Evolutionary conservation across 37 sponge, comb jelly and placozoan genomes (phyloP).

Genomic region (Cliona cf. orientalis): DNA sequence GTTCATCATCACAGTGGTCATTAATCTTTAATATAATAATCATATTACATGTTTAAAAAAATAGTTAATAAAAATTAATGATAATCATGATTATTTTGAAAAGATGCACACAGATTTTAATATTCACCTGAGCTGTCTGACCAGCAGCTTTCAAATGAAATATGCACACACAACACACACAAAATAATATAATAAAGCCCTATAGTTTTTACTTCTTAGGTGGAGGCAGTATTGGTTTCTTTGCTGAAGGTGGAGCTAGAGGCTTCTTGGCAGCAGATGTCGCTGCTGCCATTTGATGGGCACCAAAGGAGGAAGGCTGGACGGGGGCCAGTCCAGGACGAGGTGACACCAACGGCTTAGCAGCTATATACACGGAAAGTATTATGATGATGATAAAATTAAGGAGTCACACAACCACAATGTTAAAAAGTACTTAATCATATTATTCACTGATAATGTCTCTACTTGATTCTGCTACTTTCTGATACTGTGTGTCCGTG

Average conservation of each 20-base stretch:
- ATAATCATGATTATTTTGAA: too few species aligned
- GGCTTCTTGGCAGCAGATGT: conserved; percentile 20
- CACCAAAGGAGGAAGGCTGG: background rate
- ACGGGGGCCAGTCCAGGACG: background rate
- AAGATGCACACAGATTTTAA: too few species aligned
- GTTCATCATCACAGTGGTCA: too few species aligned
- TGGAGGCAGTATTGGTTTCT: background rate
- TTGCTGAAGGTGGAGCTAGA: conserved; percentile 17
- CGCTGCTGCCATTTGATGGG: background rate
- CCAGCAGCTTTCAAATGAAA: background rate
- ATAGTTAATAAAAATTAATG: too few species aligned
- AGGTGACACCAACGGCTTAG: background rate
- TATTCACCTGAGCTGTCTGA: too few species aligned
- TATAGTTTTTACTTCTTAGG: background rate
- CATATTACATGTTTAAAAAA: too few species aligned
- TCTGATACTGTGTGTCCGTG: too few species aligned
- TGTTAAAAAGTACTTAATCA: too few species aligned
- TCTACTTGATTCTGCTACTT: too few species aligned
- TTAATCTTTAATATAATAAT: too few species aligned
- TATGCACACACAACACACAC: background rate
- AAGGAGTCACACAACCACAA: background rate
- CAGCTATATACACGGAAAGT: background rate
- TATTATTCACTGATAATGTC: too few species aligned
- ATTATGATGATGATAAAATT: background rate
- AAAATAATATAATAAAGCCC: background rate